Conservation (phyloP, 2,113 vertebrate genomes). For the Stegastes partitus region DNA sequence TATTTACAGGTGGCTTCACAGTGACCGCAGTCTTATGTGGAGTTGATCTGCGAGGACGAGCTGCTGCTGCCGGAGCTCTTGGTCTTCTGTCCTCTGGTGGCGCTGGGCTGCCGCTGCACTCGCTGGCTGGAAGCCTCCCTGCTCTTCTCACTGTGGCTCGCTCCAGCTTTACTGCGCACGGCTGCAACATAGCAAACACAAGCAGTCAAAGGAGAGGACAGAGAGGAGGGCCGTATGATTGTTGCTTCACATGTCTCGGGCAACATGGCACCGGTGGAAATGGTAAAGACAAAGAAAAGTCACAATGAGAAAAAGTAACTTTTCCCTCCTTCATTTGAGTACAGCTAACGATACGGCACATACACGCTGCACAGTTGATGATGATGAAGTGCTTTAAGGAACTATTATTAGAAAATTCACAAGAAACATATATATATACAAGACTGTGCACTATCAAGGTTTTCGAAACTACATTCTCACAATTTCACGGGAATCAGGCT, state of each 20-base stretch:
- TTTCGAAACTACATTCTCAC: too few species aligned
- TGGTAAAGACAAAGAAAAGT: not conserved
- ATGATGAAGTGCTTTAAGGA: not conserved
- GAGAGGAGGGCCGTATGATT: rapidly evolving
- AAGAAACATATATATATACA: too few species aligned
- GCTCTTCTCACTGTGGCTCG: constrained; percentile 82
- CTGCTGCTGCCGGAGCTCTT: constrained; percentile 88
- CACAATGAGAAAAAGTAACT: not conserved
- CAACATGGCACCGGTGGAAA: not conserved
- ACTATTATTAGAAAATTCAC: not conserved
- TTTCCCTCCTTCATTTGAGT: not conserved
- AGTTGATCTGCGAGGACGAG: constrained; percentile 85
- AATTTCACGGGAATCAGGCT: too few species aligned
- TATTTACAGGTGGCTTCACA: constrained; percentile 49
- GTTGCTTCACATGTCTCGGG: not conserved
- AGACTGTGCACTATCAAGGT: too few species aligned
- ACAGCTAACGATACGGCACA: not conserved
- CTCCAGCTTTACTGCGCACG: constrained; percentile 87
- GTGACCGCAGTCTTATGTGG: constrained; percentile 44
- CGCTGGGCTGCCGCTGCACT: constrained; percentile 89
- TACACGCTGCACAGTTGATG: not conserved
- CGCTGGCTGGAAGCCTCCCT: constrained; percentile 86
- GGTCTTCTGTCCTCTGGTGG: constrained; percentile 88
- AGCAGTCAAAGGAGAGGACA: not conserved
- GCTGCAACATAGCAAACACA: constrained; percentile 27